These are phyloP conservation scores for Herpailurus yagouaroundi DNA, from an alignment of 2,113 vertebrate species.

Conservation along the genomic window DNA sequence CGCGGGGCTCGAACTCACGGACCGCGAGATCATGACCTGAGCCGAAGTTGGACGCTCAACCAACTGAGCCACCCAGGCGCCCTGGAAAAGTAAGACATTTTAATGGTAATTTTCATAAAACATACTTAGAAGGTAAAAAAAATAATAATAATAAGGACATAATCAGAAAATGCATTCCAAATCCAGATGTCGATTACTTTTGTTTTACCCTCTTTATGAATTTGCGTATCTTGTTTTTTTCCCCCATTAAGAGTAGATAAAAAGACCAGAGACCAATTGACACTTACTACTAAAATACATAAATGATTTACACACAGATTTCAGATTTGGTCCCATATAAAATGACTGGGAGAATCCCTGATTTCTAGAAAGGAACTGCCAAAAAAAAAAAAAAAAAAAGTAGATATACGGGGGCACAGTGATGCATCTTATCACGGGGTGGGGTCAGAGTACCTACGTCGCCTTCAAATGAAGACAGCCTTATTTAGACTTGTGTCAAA, in stretches of 20 bases:
- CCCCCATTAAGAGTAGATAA: neutral
- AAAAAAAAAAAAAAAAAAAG: neutral
- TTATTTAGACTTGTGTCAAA: constrained; percentile 50
- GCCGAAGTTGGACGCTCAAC: no score
- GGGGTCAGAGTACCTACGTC: neutral
- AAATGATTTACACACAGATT: neutral
- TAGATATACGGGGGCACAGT: neutral
- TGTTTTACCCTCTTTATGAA: neutral
- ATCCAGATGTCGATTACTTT: neutral
- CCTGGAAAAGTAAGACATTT: neutral
- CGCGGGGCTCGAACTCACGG: no score
- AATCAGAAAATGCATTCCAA: neutral
- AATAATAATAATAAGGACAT: neutral
- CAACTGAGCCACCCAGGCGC: no score
- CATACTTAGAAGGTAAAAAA: neutral
- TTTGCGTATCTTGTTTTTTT: neutral
- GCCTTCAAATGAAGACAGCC: neutral
- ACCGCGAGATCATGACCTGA: no score
- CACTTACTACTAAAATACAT: neutral
- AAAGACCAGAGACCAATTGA: neutral
- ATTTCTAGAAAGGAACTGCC: neutral
- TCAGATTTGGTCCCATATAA: neutral
- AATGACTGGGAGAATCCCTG: neutral
- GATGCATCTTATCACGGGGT: neutral
- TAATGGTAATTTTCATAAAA: neutral